phyloP scores from a whole-genome alignment of 2,113 vertebrate species.

The Nyctereutes procyonoides region DNA sequence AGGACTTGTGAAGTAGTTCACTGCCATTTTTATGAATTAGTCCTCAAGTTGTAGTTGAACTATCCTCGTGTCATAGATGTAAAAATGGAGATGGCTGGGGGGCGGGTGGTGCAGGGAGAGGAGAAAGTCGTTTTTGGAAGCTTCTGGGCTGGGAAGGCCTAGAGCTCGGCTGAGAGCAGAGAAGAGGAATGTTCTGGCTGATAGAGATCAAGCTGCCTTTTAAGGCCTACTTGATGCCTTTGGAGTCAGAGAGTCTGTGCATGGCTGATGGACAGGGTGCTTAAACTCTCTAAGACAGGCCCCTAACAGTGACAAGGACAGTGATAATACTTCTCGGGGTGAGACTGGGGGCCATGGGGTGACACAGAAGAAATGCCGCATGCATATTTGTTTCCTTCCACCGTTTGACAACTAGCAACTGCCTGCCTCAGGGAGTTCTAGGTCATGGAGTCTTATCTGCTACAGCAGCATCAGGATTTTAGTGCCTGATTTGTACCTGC shows the following conservation, averaged over 20 bases:
- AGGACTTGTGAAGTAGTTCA: background rate
- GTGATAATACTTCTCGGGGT: background rate
- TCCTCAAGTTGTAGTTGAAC: background rate
- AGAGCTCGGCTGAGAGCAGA: background rate
- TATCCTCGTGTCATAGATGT: background rate
- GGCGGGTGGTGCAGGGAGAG: background rate
- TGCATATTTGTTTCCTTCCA: background rate
- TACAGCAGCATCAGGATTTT: background rate
- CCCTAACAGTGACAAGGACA: background rate
- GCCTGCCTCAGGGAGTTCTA: background rate
- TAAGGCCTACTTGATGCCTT: background rate
- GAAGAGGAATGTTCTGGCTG: background rate
- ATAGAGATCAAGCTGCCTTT: constrained; percentile 19
- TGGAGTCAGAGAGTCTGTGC: background rate
- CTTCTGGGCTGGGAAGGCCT: background rate
- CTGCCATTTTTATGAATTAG: background rate
- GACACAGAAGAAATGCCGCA: background rate
- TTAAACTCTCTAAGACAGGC: background rate
- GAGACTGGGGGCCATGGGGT: too few species aligned
- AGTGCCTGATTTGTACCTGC: background rate
- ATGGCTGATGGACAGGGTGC: background rate
- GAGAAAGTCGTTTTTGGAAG: background rate
- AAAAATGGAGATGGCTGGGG: background rate
- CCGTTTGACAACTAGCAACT: background rate
- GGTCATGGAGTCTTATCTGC: background rate